These are phyloP conservation scores for Thumatha senex DNA, from an alignment of 2,888 invertebrate species.

Conservation along the genomic window DNA sequence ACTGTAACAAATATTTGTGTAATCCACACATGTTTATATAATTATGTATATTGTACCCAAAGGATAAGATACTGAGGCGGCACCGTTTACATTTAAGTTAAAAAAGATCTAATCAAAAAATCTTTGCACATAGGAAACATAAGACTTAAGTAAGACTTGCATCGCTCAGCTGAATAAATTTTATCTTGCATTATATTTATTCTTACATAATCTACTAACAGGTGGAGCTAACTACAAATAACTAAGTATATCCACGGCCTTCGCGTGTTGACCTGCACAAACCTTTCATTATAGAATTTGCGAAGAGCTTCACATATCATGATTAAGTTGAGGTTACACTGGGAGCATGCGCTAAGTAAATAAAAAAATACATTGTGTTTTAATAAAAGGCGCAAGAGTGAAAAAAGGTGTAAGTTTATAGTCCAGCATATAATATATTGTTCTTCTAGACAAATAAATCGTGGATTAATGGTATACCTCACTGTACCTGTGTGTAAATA, in stretches of 20 bases:
- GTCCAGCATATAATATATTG: too few species aligned
- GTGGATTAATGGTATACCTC: too few species aligned
- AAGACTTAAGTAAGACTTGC: too few species aligned
- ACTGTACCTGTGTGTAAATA: too few species aligned
- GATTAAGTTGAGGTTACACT: not conserved
- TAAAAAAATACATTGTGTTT: not conserved
- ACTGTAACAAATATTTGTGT: too few species aligned
- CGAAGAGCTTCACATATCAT: constrained; percentile 3
- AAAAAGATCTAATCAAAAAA: too few species aligned
- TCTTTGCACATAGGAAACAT: not conserved
- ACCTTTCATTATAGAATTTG: constrained; percentile 20
- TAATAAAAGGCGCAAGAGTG: too few species aligned
- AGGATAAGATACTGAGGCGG: too few species aligned
- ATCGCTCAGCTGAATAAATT: too few species aligned
- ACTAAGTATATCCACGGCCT: constrained; percentile 15
- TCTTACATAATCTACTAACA: not conserved
- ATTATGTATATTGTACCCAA: too few species aligned
- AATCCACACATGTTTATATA: too few species aligned
- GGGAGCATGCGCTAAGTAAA: not conserved
- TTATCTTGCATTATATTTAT: not conserved
- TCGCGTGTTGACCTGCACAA: constrained; percentile 17
- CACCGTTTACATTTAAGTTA: not conserved
- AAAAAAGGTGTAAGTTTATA: not conserved
- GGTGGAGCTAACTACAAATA: not conserved
- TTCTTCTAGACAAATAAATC: too few species aligned